A percentile compares a stretch with the other conserved stretches of the same genome.
Evolutionary conservation across 1,140 invertebrate species (phyloP).

Genomic region (Lepidurus couesii): DNA sequence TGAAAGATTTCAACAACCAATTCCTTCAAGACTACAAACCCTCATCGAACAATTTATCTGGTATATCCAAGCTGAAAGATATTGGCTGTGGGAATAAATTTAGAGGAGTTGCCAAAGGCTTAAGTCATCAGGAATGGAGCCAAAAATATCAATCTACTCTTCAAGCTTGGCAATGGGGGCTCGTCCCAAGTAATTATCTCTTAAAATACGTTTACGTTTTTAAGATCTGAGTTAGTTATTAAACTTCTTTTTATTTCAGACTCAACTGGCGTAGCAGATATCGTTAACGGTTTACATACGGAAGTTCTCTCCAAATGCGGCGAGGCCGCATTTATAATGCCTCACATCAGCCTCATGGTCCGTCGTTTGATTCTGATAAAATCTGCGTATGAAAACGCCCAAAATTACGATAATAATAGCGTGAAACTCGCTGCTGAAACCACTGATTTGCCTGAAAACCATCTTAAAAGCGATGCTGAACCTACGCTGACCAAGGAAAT

Average conservation of each 20-base stretch:
- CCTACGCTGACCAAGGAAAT: not conserved
- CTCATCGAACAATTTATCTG: not conserved
- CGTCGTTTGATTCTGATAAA: not conserved
- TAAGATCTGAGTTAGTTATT: no score
- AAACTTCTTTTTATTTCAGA: not conserved
- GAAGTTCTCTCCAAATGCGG: not conserved
- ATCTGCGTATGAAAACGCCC: constrained; percentile 2
- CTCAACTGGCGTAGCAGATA: not conserved
- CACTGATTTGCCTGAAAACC: not conserved
- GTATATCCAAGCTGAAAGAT: not conserved
- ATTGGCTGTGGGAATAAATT: not conserved
- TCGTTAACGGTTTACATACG: not conserved
- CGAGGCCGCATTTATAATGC: not conserved
- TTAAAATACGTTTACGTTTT: not conserved
- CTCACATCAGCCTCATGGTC: not conserved
- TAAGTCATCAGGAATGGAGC: not conserved
- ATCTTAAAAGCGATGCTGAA: not conserved
- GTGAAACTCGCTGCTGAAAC: not conserved
- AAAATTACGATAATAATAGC: not conserved
- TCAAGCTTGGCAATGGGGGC: not conserved
- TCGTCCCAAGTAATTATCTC: not conserved
- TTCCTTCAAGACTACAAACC: constrained; percentile 2
- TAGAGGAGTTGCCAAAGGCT: not conserved
- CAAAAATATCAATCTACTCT: not conserved
- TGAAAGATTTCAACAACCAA: constrained; percentile 1